Base-by-base conservation (phyloP, 2,888 invertebrate species). In the Dastarcus helophoroides region DNA sequence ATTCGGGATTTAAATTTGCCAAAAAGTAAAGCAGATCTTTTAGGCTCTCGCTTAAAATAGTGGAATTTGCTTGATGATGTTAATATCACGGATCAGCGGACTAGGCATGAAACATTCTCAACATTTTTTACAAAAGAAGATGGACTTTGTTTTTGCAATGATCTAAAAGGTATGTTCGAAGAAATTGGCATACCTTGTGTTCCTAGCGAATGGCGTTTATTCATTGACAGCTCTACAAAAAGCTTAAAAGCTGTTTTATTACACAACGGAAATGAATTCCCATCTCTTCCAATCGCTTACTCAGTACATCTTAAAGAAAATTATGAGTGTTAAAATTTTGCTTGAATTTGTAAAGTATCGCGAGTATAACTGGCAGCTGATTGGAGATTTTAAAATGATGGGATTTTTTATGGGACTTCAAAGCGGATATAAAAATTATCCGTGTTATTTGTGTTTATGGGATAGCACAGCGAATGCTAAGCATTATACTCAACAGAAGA, bases 331-430 rank as follows among this genome's bases (percentile, higher is more conserved):
- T 15, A 44, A 47, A 40, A 40, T 44, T n/a, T 9, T 50, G 17
- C 31, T 52, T 8, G 16, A 43, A 23, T 47, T n/a, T n/a, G n/a
- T n/a, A 29, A 47, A 49, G 26, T 51, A 51, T 44, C 22, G 23
- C n/a, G 38, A 55, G 30, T 46, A 48, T 27, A 26, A 43, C 11
- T 48, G 42, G 48, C 26, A 33, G 22, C 37, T 52, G 9, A 47
- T 43, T 31, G 45, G 44, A 14, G 52, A 54, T 38, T 44, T 53
- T 14, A 53, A 54, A 36, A 46, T 53, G 43, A 32, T 52, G 21
- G 41, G 38, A 16, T 38, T 50, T 33, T 19, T 50, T 17, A 33
- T 39, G 17, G 47, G 44, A 39, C 34, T 46, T 22, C 46, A 49
- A 39, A 39, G 42, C 22, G 44, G 46, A 23, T 45, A 36, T 39